phyloP scores from a whole-genome alignment of 2,888 invertebrate genomes.

The Epsilonema sp. region DNA sequence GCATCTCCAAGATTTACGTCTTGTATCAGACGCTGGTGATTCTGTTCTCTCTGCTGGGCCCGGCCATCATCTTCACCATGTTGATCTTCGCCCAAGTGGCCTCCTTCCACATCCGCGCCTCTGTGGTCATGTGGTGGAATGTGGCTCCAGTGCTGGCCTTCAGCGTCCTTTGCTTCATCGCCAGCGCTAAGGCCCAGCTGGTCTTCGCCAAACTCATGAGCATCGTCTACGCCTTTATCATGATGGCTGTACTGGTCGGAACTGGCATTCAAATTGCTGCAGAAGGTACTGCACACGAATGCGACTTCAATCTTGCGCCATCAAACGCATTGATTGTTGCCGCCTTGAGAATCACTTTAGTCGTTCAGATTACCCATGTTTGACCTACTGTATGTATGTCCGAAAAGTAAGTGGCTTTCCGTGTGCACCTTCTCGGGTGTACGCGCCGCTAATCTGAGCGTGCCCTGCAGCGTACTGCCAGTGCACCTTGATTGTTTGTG shows the following conservation, averaged over 20 bases:
- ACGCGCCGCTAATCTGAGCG: no score
- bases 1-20: slow-evolving; percentile 23
- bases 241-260: slow-evolving; percentile 66
- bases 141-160: slow-evolving; percentile 6
- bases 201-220: slow-evolving; percentile 49
- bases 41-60: slow-evolving; percentile 26
- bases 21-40: slow-evolving; percentile 28
- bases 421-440: no score
- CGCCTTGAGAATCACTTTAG: no score
- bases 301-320: no score
- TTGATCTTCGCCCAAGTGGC: slow-evolving; percentile 23
- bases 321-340: no score
- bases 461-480: no score
- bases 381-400: no score
- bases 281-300: no score
- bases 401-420: no score
- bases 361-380: no score
- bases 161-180: slow-evolving; percentile 19
- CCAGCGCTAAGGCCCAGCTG: slow-evolving; percentile 21
- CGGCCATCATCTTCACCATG: slow-evolving; percentile 28
- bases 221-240: slow-evolving; percentile 55
- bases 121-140: slow-evolving; percentile 3
- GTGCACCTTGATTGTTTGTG: no score
- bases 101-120: not conserved
- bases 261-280: slow-evolving; percentile 53